Evolutionary conservation across 2,113 vertebrate species (phyloP), one percentile per base, ranked within the genome.

Genomic region (Dasyornis broadbenti): DNA sequence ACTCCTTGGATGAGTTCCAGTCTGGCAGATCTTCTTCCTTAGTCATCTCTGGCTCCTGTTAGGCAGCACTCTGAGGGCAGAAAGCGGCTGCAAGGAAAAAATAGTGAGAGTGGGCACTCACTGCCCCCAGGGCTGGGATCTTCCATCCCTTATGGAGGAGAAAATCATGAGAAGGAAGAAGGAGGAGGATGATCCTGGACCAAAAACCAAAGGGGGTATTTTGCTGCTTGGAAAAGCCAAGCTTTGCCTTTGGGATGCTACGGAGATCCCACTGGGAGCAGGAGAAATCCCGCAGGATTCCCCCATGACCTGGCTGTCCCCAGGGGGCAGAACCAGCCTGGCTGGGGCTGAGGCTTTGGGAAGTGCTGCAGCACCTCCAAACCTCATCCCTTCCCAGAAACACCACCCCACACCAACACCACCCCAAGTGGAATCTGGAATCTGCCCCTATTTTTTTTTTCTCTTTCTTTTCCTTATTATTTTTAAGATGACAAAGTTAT

Each of bases 1-100:
- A 99, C 85, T 99, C 98, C 94, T 99, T 97, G 52, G 99, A 98
- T 12, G 98, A 98, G 64, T 98, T 97, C 95, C 98, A 98, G 92
- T 99, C 99, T 0, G 98, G 98, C 86, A 98, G 97, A 6, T 99
- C 98, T 37, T 99, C 99, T 6, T 98, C 98, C 89, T 95, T 97
- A 35, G 98, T 98, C 98, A 98, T 98, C 68, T 86, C 97, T 69
- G 60, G 47, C 6, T 93, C 26, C 77, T 40, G 13, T 11, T 35
- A 30, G 54, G 53, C 2, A 19, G 44, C 49, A 19, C 56, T 70
- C 27, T 71, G 45, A 75, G 4, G 24, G n/a, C 14, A 7, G 89
- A 78, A 77, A 82, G 44, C 54, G 18, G 45, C 92, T 97, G 87
- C 28, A 66, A 75, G 52, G 20, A 44, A n/a, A 66, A 80, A 63